Conservation (phyloP, 1,140 invertebrate genomes). For the Mercenaria mercenaria region DNA sequence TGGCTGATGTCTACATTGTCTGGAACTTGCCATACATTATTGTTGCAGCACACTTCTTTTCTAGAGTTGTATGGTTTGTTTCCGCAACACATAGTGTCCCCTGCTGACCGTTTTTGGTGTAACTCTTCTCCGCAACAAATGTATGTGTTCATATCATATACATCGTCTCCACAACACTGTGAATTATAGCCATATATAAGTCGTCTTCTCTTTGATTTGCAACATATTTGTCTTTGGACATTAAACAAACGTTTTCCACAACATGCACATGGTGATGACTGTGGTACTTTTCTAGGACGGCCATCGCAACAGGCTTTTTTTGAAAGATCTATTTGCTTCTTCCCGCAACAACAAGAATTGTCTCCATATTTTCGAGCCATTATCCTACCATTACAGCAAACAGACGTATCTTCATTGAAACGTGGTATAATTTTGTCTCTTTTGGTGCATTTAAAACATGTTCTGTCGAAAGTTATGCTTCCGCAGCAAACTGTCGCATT, state of each 20-base stretch:
- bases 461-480: background rate
- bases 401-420: background rate
- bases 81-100: slow-evolving; percentile 23
- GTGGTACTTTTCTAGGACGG: background rate
- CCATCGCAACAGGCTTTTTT: slow-evolving; percentile 15
- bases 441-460: background rate
- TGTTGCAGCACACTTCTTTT: slow-evolving; percentile 15
- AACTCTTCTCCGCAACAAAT: slow-evolving; percentile 13
- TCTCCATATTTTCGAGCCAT: background rate
- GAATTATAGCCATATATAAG: background rate
- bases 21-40: background rate
- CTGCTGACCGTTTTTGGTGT: background rate
- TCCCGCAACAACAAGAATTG: slow-evolving; percentile 23
- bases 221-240: slow-evolving; percentile 26
- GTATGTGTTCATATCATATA: slow-evolving; percentile 13
- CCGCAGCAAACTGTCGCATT: background rate
- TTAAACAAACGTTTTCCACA: slow-evolving; percentile 27
- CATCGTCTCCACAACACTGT: slow-evolving; percentile 28
- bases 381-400: slow-evolving; percentile 30
- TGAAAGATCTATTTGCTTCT: background rate
- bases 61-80: background rate
- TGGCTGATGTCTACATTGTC: background rate
- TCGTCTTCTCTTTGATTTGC: background rate
- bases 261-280: slow-evolving; percentile 18
- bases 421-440: background rate